These are phyloP conservation scores for Incurvaria masculella DNA, from an alignment of 2,888 invertebrate genomes.

Conservation along the genomic window DNA sequence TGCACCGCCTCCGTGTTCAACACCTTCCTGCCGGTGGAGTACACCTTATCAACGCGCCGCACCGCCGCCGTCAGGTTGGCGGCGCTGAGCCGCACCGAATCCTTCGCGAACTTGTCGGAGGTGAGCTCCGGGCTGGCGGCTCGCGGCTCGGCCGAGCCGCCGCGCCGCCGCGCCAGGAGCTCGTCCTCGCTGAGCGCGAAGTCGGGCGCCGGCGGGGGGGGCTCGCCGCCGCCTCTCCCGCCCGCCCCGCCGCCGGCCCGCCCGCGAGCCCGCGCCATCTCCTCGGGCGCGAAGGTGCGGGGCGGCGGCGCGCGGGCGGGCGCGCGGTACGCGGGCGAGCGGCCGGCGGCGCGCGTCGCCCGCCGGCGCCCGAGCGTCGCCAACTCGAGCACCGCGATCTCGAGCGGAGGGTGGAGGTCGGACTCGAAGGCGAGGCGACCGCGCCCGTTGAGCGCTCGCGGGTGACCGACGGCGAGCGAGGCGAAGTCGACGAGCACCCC, in stretches of 20 bases:
- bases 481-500: too few species aligned
- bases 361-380: too few species aligned
- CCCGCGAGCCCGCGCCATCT: too few species aligned
- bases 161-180: slow-evolving; percentile 15
- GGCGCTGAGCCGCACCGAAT: slow-evolving; percentile 15
- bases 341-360: too few species aligned
- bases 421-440: too few species aligned
- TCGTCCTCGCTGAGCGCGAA: slow-evolving; percentile 22
- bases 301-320: too few species aligned
- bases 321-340: too few species aligned
- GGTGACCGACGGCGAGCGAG: neutral
- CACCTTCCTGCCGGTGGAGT: slow-evolving; percentile 13
- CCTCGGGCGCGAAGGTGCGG: too few species aligned
- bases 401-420: too few species aligned
- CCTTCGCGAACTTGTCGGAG: slow-evolving; percentile 23
- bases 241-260: slow-evolving; percentile 9
- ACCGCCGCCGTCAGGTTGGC: slow-evolving; percentile 17
- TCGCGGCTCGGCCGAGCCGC: slow-evolving; percentile 16
- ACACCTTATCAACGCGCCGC: slow-evolving; percentile 17
- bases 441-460: too few species aligned
- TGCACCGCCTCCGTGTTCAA: slow-evolving; percentile 13
- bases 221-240: slow-evolving; percentile 14
- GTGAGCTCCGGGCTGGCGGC: slow-evolving; percentile 19
- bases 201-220: slow-evolving; percentile 20
- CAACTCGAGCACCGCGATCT: too few species aligned